These are phyloP conservation scores for Synodontis membranacea DNA, from an alignment of 2,113 vertebrate species.

Conservation along the genomic window DNA sequence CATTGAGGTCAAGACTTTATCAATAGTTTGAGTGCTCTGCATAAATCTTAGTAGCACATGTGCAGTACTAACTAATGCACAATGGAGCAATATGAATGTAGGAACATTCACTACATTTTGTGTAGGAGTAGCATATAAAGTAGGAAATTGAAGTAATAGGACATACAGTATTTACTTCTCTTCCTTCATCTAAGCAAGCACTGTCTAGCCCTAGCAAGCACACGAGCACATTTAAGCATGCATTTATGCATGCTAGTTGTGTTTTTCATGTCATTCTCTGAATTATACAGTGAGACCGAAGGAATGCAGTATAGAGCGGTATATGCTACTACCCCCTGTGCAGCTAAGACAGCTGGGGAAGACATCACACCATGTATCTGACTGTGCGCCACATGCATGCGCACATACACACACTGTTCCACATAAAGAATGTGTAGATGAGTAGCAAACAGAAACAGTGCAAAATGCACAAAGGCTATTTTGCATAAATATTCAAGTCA, in stretches of 20 bases:
- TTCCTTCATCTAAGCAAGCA: neutral
- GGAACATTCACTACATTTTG: neutral
- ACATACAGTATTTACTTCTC: neutral
- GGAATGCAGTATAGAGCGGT: slow-evolving; percentile 54
- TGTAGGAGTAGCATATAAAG: neutral
- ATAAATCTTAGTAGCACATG: neutral
- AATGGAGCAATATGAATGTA: neutral
- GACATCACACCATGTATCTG: slow-evolving; percentile 58
- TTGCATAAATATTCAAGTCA: neutral
- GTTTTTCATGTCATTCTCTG: slow-evolving; percentile 38
- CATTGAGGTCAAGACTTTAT: slow-evolving; percentile 27
- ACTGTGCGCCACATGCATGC: slow-evolving; percentile 5
- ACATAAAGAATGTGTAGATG: neutral
- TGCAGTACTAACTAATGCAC: neutral
- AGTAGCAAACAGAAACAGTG: neutral
- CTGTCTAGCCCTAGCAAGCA: neutral
- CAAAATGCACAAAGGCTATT: neutral
- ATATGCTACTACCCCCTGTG: slow-evolving; percentile 47
- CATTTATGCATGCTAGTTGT: neutral
- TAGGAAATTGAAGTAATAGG: neutral
- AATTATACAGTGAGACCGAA: slow-evolving; percentile 64
- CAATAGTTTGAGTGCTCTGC: neutral
- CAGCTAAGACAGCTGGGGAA: slow-evolving; percentile 65
- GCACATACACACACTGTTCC: neutral
- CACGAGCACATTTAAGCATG: neutral